Conservation (phyloP, 2,888 invertebrate genomes). For the Ditylenchus weischeri region DNA sequence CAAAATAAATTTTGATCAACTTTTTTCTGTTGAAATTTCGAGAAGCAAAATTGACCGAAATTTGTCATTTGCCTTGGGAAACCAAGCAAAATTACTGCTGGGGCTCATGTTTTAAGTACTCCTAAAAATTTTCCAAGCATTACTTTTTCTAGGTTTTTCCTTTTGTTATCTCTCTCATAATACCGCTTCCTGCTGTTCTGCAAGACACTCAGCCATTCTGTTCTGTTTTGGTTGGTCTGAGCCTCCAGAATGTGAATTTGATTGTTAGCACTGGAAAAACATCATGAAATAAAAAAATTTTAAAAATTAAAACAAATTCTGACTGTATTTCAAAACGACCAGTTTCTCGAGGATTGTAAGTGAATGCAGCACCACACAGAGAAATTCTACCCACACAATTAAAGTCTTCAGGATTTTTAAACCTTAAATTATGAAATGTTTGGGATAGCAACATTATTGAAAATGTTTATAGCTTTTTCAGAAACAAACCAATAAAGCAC, state of each 20-base stretch:
- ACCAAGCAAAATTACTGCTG: too few species aligned
- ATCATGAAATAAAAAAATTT: background rate
- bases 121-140: too few species aligned
- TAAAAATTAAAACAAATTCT: slow-evolving; percentile 10
- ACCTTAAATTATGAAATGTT: slow-evolving; percentile 18
- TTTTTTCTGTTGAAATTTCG: too few species aligned
- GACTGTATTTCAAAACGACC: slow-evolving; percentile 55
- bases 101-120: too few species aligned
- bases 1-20: too few species aligned
- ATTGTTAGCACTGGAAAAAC: slow-evolving; percentile 40
- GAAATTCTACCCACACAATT: slow-evolving; percentile 45
- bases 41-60: too few species aligned
- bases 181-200: slow-evolving; percentile 33
- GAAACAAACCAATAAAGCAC: slow-evolving; percentile 50
- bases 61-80: too few species aligned
- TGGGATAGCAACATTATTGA: background rate
- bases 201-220: slow-evolving; percentile 49
- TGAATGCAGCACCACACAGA: slow-evolving; percentile 51
- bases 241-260: slow-evolving; percentile 47
- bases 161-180: slow-evolving; percentile 22
- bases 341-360: slow-evolving; percentile 49
- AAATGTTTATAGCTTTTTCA: slow-evolving; percentile 15
- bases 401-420: slow-evolving; percentile 45
- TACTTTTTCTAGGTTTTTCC: too few species aligned
- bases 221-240: slow-evolving; percentile 39